phyloP scores from a whole-genome alignment of 2,797 vertebrate genomes.

The Notamacropus eugenii region DNA sequence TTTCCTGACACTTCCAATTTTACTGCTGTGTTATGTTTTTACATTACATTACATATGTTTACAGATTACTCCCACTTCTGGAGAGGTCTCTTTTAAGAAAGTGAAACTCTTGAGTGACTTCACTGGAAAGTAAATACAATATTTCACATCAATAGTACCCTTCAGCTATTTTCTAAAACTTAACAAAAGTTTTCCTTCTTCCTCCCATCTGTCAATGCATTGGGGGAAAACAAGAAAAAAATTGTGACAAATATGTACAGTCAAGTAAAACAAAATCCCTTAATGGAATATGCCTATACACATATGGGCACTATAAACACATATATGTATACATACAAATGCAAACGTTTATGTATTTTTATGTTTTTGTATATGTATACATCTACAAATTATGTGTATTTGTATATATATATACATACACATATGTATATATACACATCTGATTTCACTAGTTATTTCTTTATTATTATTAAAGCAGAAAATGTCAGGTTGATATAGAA shows the following conservation, averaged over 20 bases:
- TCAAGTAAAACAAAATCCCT: background rate
- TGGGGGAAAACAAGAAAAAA: background rate
- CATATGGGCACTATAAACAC: background rate
- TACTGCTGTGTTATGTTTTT: too few species aligned
- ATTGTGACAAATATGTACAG: background rate
- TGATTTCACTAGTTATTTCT: constrained; percentile 53
- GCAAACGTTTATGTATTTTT: too few species aligned
- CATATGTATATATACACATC: constrained; percentile 31
- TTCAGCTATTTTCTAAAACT: background rate
- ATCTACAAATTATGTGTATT: too few species aligned
- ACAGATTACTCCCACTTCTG: background rate
- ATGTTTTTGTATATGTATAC: too few species aligned
- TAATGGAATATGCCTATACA: background rate
- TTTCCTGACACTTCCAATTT: too few species aligned
- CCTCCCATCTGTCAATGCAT: background rate
- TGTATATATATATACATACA: background rate
- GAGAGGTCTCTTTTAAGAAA: background rate
- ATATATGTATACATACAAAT: background rate
- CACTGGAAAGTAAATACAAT: background rate
- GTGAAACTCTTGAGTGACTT: background rate
- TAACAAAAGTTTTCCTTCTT: background rate
- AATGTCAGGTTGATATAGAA: constrained; percentile 81
- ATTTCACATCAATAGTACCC: background rate
- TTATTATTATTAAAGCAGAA: constrained; percentile 75
- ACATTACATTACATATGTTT: too few species aligned